Conservation (phyloP, 2,113 vertebrate species). For the Chroicocephalus ridibundus region DNA sequence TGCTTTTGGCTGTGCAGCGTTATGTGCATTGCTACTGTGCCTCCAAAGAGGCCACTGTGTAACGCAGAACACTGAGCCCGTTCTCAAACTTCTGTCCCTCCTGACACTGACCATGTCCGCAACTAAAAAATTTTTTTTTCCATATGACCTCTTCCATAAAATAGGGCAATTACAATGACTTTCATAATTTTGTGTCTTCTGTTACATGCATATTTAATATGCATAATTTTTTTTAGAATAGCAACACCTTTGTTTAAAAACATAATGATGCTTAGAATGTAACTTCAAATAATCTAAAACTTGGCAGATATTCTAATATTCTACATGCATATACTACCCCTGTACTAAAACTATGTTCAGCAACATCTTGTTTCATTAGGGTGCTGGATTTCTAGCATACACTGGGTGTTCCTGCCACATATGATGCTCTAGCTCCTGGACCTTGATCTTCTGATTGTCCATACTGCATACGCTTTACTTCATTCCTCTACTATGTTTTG, state of each 20-base stretch:
- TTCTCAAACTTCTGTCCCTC: not conserved
- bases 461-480: fast-evolving
- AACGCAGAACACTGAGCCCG: fast-evolving
- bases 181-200: not conserved
- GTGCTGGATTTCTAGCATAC: not conserved
- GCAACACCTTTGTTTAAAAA: not conserved
- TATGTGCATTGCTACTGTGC: not conserved
- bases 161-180: not conserved
- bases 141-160: not conserved
- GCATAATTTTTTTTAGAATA: not conserved
- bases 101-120: not conserved
- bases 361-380: not conserved
- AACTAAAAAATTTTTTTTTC: not conserved
- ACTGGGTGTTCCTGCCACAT: not conserved
- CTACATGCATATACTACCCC: fast-evolving
- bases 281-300: not conserved
- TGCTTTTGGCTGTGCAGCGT: not conserved
- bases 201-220: not conserved
- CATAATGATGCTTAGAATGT: not conserved
- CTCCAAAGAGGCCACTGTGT: not conserved
- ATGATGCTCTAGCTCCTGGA: not conserved
- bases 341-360: not conserved
- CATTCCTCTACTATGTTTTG: not conserved
- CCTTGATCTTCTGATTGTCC: not conserved
- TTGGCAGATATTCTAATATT: not conserved